phyloP scores from a whole-genome alignment of 2,888 invertebrate species.

The Campaea margaritaria region DNA sequence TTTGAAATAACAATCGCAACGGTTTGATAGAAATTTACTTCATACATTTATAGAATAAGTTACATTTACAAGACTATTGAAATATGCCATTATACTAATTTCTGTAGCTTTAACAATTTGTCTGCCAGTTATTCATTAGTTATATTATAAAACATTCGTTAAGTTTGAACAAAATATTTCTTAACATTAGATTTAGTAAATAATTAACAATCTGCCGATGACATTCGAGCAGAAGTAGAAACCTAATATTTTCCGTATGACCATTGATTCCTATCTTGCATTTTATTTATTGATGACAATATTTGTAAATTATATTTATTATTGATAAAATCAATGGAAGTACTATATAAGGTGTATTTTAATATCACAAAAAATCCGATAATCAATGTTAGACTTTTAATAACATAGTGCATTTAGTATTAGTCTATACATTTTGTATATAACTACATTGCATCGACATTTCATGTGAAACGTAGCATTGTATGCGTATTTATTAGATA shows the following conservation, averaged over 20 bases:
- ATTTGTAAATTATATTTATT: conserved; percentile 23
- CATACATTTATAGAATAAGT: neutral
- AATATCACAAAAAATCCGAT: conserved; percentile 5
- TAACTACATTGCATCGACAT: neutral
- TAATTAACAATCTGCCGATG: neutral
- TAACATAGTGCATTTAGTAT: conserved; percentile 18
- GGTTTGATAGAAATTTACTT: neutral
- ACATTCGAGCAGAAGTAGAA: too few relatives aligned
- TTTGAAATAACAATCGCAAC: neutral
- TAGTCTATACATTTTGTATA: conserved; percentile 16
- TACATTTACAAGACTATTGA: neutral
- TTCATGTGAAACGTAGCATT: conserved; percentile 1
- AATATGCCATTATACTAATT: conserved; percentile 16
- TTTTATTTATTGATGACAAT: conserved; percentile 60
- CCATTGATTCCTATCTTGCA: conserved; percentile 60
- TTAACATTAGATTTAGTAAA: neutral
- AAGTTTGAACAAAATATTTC: conserved; percentile 24
- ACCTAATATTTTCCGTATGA: conserved; percentile 23
- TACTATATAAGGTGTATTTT: conserved; percentile 12
- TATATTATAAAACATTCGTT: conserved; percentile 9
- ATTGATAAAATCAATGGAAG: conserved; percentile 26
- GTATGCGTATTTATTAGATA: neutral
- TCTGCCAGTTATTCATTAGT: conserved; percentile 13
- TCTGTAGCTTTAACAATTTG: conserved; percentile 13
- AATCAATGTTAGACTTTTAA: conserved; percentile 8